These are phyloP conservation scores for Myrmecophaga tridactyla DNA, from an alignment of 2,113 vertebrate species.

Conservation along the genomic window DNA sequence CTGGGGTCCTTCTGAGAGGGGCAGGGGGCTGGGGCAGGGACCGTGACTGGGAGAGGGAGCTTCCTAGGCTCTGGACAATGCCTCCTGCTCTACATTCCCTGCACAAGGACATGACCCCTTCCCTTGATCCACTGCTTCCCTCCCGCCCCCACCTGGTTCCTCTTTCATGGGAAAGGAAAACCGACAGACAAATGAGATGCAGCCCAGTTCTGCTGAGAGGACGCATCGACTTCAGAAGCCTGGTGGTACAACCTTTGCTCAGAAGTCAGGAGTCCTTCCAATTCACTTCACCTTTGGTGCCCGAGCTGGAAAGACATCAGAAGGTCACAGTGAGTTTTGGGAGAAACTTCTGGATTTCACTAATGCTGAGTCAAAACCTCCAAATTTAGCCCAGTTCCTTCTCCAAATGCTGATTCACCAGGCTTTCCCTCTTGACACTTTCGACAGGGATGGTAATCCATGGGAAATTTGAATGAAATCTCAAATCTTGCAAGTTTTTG, in stretches of 20 bases:
- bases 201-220: background rate
- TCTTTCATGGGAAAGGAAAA: background rate
- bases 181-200: rapidly evolving
- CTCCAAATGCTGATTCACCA: background rate
- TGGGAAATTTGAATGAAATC: background rate
- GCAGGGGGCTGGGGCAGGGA: rapidly evolving
- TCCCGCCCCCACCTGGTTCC: background rate
- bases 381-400: background rate
- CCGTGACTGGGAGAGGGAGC: background rate
- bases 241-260: background rate
- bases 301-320: background rate
- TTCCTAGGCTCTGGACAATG: background rate
- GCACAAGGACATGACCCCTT: background rate
- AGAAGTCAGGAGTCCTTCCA: background rate
- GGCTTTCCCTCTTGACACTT: background rate
- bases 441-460: background rate
- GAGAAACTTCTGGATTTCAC: background rate
- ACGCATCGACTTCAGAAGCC: background rate
- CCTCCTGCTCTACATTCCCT: rapidly evolving
- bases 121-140: background rate
- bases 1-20: background rate
- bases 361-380: background rate
- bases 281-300: background rate
- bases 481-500: background rate
- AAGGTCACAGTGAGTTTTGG: background rate